These are phyloP conservation scores for Drosophila nr. perissopoda DNA, from an alignment of 2,888 invertebrate genomes.

Conservation along the genomic window DNA sequence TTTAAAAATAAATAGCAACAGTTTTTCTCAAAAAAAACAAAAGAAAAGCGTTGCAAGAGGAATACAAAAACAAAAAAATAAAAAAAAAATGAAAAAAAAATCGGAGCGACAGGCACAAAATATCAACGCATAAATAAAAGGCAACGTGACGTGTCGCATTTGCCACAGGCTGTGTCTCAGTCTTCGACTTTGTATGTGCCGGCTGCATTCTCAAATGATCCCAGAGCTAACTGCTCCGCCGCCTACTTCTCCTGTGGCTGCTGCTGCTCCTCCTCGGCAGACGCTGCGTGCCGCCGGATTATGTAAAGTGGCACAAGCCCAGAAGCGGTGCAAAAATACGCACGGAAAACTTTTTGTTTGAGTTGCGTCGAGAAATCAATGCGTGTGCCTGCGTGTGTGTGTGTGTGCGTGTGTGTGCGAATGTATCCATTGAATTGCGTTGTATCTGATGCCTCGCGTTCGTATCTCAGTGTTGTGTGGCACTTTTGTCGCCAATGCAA, in stretches of 20 bases:
- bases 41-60: slow-evolving; percentile 32
- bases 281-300: slow-evolving; percentile 66
- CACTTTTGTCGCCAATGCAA: slow-evolving; percentile 64
- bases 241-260: slow-evolving; percentile 1
- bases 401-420: slow-evolving; percentile 1
- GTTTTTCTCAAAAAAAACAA: slow-evolving; percentile 40
- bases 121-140: slow-evolving; percentile 75
- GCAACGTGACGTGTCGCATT: slow-evolving; percentile 64
- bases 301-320: slow-evolving; percentile 71
- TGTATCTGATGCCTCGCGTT: slow-evolving; percentile 12
- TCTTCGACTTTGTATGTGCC: slow-evolving; percentile 29
- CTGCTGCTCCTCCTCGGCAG: slow-evolving; percentile 11
- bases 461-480: slow-evolving; percentile 10
- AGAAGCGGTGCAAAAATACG: slow-evolving; percentile 41
- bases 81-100: neutral
- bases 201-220: slow-evolving; percentile 52
- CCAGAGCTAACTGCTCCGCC: slow-evolving; percentile 8
- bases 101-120: slow-evolving; percentile 43
- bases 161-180: slow-evolving; percentile 7
- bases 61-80: slow-evolving; percentile 15
- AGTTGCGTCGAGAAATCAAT: slow-evolving; percentile 19
- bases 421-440: slow-evolving; percentile 30
- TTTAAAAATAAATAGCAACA: slow-evolving; percentile 73
- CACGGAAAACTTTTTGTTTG: slow-evolving; percentile 37
- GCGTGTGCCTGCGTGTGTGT: neutral